Evolutionary conservation across 2,797 vertebrate genomes (phyloP).

Genomic region (Hirundo rustica): DNA sequence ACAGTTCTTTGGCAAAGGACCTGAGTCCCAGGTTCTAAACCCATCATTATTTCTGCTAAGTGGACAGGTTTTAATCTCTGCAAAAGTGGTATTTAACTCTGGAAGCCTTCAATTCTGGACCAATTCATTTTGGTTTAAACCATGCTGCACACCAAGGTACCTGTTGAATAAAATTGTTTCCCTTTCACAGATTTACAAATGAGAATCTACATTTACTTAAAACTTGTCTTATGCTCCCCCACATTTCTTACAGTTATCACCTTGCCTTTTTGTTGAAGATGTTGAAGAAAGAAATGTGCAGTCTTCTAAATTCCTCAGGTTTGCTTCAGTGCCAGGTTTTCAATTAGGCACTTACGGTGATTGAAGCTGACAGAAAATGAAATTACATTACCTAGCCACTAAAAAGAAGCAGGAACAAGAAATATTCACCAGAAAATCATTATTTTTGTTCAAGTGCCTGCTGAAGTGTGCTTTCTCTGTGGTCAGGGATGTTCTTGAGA

Average conservation of each 20-base stretch:
- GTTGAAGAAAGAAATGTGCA: neutral
- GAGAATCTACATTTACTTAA: neutral
- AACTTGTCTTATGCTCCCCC: neutral
- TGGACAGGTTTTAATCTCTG: neutral
- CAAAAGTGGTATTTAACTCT: neutral
- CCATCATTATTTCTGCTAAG: neutral
- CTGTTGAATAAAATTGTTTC: neutral
- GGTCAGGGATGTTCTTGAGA: neutral
- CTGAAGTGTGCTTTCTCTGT: neutral
- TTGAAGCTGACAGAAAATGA: neutral
- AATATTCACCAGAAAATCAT: neutral
- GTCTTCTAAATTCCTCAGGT: neutral
- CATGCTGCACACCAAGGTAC: neutral
- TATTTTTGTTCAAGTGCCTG: neutral
- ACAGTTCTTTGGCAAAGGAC: neutral
- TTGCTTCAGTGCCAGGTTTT: neutral
- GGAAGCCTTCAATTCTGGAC: neutral
- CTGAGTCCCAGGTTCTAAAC: neutral
- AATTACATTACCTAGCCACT: neutral
- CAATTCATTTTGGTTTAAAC: neutral
- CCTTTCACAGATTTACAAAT: neutral
- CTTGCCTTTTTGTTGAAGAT: neutral
- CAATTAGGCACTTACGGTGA: neutral
- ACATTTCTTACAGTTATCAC: neutral
- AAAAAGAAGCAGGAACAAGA: neutral